Evolutionary conservation across 2,113 vertebrate genomes (phyloP).

Genomic region (Albula glossodonta): DNA sequence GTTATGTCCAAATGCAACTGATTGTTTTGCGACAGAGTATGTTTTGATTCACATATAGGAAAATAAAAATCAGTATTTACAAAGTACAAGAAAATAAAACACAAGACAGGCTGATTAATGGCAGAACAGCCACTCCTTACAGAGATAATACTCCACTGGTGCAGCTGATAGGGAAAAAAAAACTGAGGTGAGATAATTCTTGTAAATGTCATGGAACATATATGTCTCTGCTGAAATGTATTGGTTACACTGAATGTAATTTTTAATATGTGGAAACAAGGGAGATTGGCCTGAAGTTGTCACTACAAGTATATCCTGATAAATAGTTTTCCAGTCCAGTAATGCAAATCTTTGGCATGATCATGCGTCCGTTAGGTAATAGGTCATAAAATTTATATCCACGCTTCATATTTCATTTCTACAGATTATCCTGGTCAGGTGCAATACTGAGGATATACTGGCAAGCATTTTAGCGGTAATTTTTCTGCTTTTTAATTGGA

Average conservation of each 20-base stretch:
- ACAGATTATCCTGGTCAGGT: neutral
- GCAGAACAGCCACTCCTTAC: neutral
- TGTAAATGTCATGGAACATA: no score
- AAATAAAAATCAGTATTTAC: neutral
- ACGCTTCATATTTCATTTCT: neutral
- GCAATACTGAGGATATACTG: neutral
- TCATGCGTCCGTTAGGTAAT: neutral
- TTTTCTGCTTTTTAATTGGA: neutral
- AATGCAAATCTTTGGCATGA: neutral
- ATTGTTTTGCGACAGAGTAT: no score
- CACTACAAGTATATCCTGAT: neutral
- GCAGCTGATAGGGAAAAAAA: no score
- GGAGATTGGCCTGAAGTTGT: neutral
- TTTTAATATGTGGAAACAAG: neutral
- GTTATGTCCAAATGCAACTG: neutral
- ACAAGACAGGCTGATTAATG: neutral
- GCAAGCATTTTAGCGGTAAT: neutral
- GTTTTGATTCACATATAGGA: no score
- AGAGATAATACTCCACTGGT: neutral
- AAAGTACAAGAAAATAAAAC: neutral
- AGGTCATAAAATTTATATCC: neutral
- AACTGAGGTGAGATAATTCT: neutral
- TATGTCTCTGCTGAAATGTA: no score
- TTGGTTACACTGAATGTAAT: no score
- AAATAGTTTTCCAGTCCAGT: conserved; percentile 9